Conservation (phyloP, 2,113 vertebrate genomes). For the Crotophaga sulcirostris region DNA sequence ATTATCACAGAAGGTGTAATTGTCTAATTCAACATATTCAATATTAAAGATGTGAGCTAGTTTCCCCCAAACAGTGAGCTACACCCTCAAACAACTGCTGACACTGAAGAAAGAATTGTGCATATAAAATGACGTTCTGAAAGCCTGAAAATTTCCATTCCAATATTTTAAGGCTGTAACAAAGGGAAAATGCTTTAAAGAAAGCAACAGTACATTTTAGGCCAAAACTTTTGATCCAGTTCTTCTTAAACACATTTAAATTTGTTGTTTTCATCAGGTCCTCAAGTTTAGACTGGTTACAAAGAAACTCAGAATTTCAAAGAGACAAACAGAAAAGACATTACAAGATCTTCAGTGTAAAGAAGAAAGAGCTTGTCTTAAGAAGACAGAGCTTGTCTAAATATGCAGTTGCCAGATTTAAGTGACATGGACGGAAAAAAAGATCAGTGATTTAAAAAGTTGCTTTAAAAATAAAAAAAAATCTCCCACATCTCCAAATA, state of each 20-base stretch:
- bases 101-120: slow-evolving; percentile 1
- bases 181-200: background rate
- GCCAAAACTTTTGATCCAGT: background rate
- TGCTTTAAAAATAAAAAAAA: background rate
- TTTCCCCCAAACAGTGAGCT: background rate
- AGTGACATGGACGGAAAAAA: background rate
- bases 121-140: background rate
- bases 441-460: background rate
- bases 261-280: background rate
- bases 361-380: background rate
- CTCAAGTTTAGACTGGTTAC: background rate
- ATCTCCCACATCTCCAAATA: background rate
- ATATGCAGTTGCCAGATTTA: background rate
- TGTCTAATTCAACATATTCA: background rate
- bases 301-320: background rate
- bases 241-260: background rate
- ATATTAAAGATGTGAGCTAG: background rate
- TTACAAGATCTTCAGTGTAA: background rate
- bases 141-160: background rate
- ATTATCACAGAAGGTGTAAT: background rate
- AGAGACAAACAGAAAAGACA: background rate
- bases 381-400: background rate
- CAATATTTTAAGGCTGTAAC: background rate
- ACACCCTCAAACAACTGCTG: slow-evolving; percentile 35
- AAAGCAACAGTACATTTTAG: background rate